Conservation (phyloP, 2,113 vertebrate species). For the Promerops cafer region DNA sequence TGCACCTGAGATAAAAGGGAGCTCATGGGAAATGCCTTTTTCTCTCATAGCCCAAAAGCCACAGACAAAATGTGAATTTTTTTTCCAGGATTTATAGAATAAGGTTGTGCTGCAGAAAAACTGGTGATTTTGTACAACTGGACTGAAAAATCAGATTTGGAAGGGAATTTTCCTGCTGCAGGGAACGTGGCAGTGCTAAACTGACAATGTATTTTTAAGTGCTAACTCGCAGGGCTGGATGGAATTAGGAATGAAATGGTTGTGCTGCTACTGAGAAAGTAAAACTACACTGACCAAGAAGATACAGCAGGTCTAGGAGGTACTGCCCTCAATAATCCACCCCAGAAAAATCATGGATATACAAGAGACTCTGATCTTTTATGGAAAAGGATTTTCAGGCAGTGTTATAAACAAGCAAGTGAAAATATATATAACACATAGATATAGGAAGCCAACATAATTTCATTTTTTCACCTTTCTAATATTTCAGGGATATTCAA, state of each 20-base stretch:
- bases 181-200: not conserved
- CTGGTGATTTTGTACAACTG: not conserved
- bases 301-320: not conserved
- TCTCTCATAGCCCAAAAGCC: not conserved
- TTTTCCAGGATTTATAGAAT: not conserved
- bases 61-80: not conserved
- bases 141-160: not conserved
- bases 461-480: not conserved
- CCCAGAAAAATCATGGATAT: not conserved
- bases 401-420: not conserved
- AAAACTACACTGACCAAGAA: not conserved
- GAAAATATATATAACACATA: not conserved
- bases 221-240: not conserved
- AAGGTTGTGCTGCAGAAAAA: not conserved
- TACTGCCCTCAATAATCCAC: not conserved
- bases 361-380: not conserved
- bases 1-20: not conserved
- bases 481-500: not conserved
- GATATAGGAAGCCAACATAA: rapidly evolving
- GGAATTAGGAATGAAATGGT: not conserved
- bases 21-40: not conserved
- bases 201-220: not conserved
- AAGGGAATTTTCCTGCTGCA: not conserved
- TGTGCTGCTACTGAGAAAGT: not conserved
- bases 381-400: not conserved